Percentiles rank a stretch among this genome's conserved stretches.
Conservation (phyloP, 2,888 invertebrate genomes). For the Hofmannophila pseudospretella region DNA sequence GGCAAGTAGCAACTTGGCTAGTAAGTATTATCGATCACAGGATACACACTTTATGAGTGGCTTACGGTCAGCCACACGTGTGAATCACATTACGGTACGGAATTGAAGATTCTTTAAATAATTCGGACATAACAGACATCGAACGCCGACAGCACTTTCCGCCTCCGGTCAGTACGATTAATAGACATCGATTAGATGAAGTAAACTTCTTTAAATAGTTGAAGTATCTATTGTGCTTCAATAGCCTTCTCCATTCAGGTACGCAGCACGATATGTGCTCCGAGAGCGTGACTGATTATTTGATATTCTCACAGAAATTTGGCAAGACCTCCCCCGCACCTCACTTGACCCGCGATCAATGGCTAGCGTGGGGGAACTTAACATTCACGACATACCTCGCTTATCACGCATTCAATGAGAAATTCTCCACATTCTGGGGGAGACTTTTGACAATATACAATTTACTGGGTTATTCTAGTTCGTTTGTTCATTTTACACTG, state of each 20-base stretch:
- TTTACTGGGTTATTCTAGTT: not conserved
- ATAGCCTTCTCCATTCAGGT: too few relatives aligned
- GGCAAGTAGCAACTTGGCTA: too few relatives aligned
- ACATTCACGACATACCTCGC: conserved; percentile 47
- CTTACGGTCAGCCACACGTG: not conserved
- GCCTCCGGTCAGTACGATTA: too few relatives aligned
- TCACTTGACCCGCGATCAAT: conserved; percentile 8
- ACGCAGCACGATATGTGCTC: not conserved
- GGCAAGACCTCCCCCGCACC: conserved; percentile 8
- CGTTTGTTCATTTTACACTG: not conserved
- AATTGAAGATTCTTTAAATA: too few relatives aligned
- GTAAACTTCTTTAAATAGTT: too few relatives aligned
- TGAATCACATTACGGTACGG: not conserved
- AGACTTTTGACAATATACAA: conserved; percentile 10
- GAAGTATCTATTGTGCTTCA: too few relatives aligned
- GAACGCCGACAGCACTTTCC: too few relatives aligned
- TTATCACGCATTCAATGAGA: conserved; percentile 45
- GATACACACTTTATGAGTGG: too few relatives aligned
- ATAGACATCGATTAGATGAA: too few relatives aligned
- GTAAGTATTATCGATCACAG: too few relatives aligned
- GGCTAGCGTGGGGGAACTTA: conserved; percentile 33
- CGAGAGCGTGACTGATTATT: conserved; percentile 4
- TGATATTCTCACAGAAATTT: conserved; percentile 8
- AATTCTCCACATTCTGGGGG: conserved; percentile 28
- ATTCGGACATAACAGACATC: too few relatives aligned